A percentile compares a stretch with the other conserved stretches of the same genome.
Conservation (phyloP, 2,797 vertebrate species). For the Propithecus deckenii region DNA sequence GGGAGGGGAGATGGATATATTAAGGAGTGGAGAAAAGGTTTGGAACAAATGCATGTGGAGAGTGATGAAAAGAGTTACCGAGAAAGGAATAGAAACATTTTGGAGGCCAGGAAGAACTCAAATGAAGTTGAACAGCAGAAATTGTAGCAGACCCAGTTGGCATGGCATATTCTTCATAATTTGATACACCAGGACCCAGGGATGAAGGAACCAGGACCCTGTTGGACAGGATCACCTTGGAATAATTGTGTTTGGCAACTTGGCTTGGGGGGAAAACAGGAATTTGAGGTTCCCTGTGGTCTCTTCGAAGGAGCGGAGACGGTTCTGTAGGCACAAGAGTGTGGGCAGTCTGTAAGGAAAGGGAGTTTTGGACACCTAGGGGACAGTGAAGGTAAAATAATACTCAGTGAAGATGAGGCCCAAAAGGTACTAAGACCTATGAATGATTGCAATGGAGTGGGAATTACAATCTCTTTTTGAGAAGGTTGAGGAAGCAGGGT, state of each 20-base stretch:
- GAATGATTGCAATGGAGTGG: not conserved
- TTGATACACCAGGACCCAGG: not conserved
- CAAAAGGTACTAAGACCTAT: not conserved
- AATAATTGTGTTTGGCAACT: not conserved
- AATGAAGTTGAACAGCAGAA: not conserved
- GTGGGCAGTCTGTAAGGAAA: not conserved
- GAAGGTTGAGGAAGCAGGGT: not conserved
- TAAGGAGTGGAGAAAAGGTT: not conserved
- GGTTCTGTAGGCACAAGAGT: not conserved
- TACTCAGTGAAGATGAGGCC: not conserved
- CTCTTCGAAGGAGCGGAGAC: not conserved
- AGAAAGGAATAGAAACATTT: not conserved
- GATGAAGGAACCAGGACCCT: not conserved
- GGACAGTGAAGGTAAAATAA: not conserved
- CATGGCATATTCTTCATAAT: not conserved
- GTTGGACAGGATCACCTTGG: not conserved
- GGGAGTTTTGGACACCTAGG: not conserved
- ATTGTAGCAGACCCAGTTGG: not conserved
- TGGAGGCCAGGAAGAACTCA: not conserved
- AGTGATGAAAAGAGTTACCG: not conserved
- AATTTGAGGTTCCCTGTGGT: not conserved
- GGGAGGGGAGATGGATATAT: not conserved
- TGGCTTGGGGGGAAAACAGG: not conserved
- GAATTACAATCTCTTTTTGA: not conserved
- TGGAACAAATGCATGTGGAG: not conserved